Base-by-base conservation (phyloP, 2,797 vertebrate species). In the Catostomus latipinnis region DNA sequence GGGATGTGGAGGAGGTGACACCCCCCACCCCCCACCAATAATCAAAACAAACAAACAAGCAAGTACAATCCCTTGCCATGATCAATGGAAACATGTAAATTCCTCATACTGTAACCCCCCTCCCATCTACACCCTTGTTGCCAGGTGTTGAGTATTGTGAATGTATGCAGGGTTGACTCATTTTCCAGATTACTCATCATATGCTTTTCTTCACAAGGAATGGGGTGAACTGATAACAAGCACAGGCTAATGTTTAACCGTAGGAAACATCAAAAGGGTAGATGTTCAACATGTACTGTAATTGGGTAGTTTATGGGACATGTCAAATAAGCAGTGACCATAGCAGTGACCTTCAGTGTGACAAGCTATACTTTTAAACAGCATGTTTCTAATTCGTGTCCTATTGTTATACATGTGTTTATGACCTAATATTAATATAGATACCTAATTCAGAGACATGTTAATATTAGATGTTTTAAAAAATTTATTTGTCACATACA, bases 111-210 rank as follows among this genome's bases (percentile, higher is more conserved):
- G 34, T 34, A 34, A 34, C 34, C 22, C 22, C 34, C 34, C 34
- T 2, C 34, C 34, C 34, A 34, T 4, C 34, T 34, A 34, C 34
- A 34, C 34, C 34, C 34, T 34, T 34, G 34, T 34, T 34, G 34
- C 34, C 34, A 45, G 54, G 63, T 45, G 66, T 75, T 50, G 70
- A 61, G 66, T 46, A 63, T 60, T 71, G 69, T 72, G 45, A 66
- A 65, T 72, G 58, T 65, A 74, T 74, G 61, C 61, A 72, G 45
- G 34, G 61, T 71, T 78, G 67, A 62, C 34, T 78, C 76, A 54
- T 71, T 45, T 62, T 13, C 46, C 8, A 2, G 54, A 62, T 71
- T 71, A 78, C 43, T 63, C 49, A 71, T 53, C 76, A 63, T 54
- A n/a, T 54, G 76, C 63, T 62, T 78, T n/a, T 63, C 14, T 7